These are phyloP conservation scores for Sebastes fasciatus DNA, from an alignment of 2,113 vertebrate genomes.

Conservation along the genomic window DNA sequence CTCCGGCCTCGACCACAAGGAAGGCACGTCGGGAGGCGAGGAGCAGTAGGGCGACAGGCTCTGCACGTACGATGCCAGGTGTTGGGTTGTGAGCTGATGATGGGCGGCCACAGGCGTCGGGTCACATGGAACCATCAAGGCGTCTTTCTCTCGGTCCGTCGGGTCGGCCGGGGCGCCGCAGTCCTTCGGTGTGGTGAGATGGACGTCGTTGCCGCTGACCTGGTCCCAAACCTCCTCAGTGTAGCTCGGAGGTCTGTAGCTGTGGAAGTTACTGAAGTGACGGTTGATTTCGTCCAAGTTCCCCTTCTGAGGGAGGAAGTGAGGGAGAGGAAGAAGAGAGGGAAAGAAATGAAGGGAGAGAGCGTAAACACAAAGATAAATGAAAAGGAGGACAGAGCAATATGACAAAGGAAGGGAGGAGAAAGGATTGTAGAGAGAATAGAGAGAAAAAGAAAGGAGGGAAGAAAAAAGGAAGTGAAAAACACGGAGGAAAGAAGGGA, in stretches of 20 bases:
- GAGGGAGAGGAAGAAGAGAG: too few species aligned
- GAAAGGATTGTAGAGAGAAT: background rate
- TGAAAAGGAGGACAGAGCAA: background rate
- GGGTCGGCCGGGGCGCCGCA: rapidly evolving
- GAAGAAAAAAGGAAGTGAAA: background rate
- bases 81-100: background rate
- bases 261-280: constrained; percentile 81
- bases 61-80: rapidly evolving
- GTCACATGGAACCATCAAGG: background rate
- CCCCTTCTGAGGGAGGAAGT: constrained; percentile 72
- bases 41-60: constrained; percentile 36
- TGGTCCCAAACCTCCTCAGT: constrained; percentile 73
- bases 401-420: too few species aligned
- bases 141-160: background rate
- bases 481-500: background rate
- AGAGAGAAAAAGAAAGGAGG: background rate
- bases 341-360: too few species aligned
- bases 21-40: background rate
- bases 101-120: background rate
- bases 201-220: constrained; percentile 57
- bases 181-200: constrained; percentile 4
- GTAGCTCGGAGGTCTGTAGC: constrained; percentile 75
- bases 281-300: constrained; percentile 82
- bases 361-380: too few species aligned
- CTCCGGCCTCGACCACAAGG: constrained; percentile 22